Conservation (phyloP, 2,113 vertebrate species). For the Clupea harengus region DNA sequence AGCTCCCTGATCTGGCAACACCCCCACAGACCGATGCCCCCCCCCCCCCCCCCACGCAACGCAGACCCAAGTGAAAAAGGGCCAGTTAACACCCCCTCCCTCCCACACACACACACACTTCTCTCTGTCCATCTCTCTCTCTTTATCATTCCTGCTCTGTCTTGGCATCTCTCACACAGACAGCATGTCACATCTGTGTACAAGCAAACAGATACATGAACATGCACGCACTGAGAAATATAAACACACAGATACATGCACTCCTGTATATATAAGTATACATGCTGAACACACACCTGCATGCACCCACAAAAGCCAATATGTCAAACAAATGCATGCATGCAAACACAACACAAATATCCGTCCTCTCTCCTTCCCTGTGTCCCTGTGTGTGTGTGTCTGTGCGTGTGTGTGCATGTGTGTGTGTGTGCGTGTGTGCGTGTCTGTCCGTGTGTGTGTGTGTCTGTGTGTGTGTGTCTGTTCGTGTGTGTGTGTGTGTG, state of each 20-base stretch:
- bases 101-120: slow-evolving; percentile 17
- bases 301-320: neutral
- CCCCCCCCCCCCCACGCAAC: slow-evolving; percentile 68
- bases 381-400: too few relatives aligned
- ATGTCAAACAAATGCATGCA: neutral
- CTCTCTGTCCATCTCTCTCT: neutral
- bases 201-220: neutral
- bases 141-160: neutral
- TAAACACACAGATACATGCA: slow-evolving; percentile 1
- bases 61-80: slow-evolving; percentile 96
- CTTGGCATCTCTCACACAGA: neutral
- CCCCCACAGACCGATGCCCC: slow-evolving; percentile 39
- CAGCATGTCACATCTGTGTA: neutral
- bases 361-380: neutral
- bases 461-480: neutral
- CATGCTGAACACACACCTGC: neutral
- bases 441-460: slow-evolving; percentile 38
- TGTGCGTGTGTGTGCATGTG: slow-evolving; percentile 38
- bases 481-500: too few relatives aligned
- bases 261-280: neutral
- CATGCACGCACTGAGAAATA: neutral
- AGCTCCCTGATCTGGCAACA: slow-evolving; percentile 81
- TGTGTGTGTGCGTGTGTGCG: slow-evolving; percentile 36
- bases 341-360: slow-evolving; percentile 38
- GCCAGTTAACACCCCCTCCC: slow-evolving; percentile 20